phyloP scores from a whole-genome alignment of 2,888 invertebrate species.

The Rhagonycha fulva region DNA sequence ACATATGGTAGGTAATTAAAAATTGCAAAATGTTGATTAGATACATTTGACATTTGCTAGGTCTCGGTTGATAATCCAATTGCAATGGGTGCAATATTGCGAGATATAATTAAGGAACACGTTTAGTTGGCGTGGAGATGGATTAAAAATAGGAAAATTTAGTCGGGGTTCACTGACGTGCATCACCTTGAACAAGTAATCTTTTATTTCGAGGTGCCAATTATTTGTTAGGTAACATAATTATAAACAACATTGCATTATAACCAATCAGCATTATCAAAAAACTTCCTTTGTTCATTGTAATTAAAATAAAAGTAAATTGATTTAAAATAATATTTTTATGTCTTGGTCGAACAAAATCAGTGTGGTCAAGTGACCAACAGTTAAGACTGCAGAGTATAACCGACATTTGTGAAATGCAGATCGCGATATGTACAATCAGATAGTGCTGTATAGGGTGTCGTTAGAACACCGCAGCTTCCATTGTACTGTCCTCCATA shows the following conservation, averaged over 20 bases:
- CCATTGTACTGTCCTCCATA: conserved; percentile 54
- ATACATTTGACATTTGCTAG: background rate
- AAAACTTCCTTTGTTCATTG: background rate
- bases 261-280: background rate
- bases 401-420: conserved; percentile 45
- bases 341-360: conserved; percentile 7
- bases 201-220: conserved; percentile 9
- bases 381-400: conserved; percentile 19
- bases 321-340: background rate
- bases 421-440: conserved; percentile 52
- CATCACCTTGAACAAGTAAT: background rate
- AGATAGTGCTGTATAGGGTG: conserved; percentile 52
- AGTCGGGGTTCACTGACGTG: background rate
- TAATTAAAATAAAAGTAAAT: background rate
- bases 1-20: conserved; percentile 65
- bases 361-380: conserved; percentile 8
- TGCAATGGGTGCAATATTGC: conserved; percentile 2
- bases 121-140: background rate
- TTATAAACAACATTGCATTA: background rate
- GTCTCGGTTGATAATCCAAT: background rate
- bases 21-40: background rate
- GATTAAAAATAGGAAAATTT: background rate
- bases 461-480: conserved; percentile 53
- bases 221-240: conserved; percentile 22
- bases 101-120: conserved; percentile 4